Conservation (phyloP, 2,888 invertebrate species). For the Coleophora deauratella region DNA sequence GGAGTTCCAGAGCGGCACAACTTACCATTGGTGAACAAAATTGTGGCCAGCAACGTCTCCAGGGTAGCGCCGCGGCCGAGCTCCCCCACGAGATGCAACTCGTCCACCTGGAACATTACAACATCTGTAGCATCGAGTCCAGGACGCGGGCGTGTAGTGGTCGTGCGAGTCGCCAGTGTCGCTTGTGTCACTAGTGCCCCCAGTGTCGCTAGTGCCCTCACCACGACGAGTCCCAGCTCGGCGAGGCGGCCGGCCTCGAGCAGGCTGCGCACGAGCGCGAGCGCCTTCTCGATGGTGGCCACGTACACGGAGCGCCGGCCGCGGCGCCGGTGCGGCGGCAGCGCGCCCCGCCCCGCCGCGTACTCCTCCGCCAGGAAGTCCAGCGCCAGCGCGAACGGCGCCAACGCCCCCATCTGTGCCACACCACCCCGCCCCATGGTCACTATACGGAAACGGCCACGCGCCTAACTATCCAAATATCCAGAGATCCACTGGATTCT, state of each 20-base stretch:
- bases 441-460: too few relatives aligned
- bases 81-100: constrained; percentile 95
- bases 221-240: constrained; percentile 85
- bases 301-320: constrained; percentile 87
- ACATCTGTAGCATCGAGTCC: too few relatives aligned
- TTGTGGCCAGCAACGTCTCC: constrained; percentile 88
- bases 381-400: constrained; percentile 89
- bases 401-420: constrained; percentile 87
- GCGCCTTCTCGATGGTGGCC: constrained; percentile 96
- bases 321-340: constrained; percentile 85
- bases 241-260: constrained; percentile 83
- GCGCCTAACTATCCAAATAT: too few relatives aligned
- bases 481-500: too few relatives aligned
- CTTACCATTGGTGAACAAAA: constrained; percentile 80
- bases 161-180: too few relatives aligned
- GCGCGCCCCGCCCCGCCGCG: constrained; percentile 92
- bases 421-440: too few relatives aligned
- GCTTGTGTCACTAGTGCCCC: too few relatives aligned
- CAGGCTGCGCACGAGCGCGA: constrained; percentile 88
- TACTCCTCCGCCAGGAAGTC: constrained; percentile 96
- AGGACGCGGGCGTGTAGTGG: too few relatives aligned
- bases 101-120: constrained; percentile 78
- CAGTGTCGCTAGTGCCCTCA: too few relatives aligned
- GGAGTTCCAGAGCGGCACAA: constrained; percentile 2
- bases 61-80: constrained; percentile 87